These are phyloP conservation scores for Philopotamus ludificatus DNA, from an alignment of 1,140 invertebrate genomes.

Conservation along the genomic window DNA sequence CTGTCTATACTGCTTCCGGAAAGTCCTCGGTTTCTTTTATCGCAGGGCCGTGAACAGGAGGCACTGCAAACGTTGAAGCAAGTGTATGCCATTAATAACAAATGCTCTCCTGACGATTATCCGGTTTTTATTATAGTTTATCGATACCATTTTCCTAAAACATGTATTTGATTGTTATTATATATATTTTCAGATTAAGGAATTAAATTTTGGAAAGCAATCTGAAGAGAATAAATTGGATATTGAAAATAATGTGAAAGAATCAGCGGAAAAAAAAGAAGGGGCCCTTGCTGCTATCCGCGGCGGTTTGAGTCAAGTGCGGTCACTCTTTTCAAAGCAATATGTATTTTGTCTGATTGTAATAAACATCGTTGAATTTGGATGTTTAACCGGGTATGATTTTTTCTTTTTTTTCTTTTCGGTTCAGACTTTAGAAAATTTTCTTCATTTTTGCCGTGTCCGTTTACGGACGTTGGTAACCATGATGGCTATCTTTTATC, in stretches of 20 bases:
- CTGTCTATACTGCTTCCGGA: constrained; percentile 70
- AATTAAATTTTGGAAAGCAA: too few relatives aligned
- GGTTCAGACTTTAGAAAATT: too few relatives aligned
- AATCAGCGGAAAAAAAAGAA: too few relatives aligned
- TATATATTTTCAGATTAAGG: too few relatives aligned
- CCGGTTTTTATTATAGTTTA: constrained; percentile 62
- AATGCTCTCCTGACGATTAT: constrained; percentile 59
- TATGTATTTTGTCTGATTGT: constrained; percentile 14
- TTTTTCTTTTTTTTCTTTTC: too few relatives aligned
- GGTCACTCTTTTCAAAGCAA: constrained; percentile 5
- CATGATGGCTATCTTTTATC: too few relatives aligned
- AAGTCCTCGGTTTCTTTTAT: constrained; percentile 80
- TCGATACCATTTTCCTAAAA: too few relatives aligned
- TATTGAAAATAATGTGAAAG: too few relatives aligned
- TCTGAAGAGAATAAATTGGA: too few relatives aligned
- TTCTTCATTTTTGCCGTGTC: neutral
- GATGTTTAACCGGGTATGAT: constrained; percentile 19
- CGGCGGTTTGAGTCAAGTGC: constrained; percentile 21
- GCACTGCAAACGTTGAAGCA: constrained; percentile 61
- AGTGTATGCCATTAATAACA: constrained; percentile 64
- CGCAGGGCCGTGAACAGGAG: constrained; percentile 64
- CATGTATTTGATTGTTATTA: too few relatives aligned
- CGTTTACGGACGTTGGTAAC: too few relatives aligned
- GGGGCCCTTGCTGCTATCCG: constrained; percentile 3
- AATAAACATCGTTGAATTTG: constrained; percentile 20